Conservation (phyloP, 2,113 vertebrate species). For the Aptenodytes forsteri region DNA sequence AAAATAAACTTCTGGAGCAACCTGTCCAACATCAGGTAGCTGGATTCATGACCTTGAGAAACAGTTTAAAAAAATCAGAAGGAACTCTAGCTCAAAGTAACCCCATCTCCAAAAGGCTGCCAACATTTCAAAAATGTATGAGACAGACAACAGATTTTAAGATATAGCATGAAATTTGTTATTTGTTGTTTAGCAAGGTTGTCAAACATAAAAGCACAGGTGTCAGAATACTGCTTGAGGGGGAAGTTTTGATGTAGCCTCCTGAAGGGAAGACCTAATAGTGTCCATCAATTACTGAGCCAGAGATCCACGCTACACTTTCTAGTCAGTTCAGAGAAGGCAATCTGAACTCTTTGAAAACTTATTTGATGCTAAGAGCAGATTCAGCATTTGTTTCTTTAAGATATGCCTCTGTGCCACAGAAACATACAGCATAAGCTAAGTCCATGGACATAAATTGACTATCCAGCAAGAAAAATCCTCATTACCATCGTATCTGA, state of each 20-base stretch:
- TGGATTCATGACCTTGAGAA: background rate
- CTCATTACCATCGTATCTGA: background rate
- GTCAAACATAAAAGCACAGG: slow-evolving; percentile 35
- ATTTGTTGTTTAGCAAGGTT: slow-evolving; percentile 28
- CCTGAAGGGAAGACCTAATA: slow-evolving; percentile 38
- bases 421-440: background rate
- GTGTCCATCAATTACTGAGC: slow-evolving; percentile 32
- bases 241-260: background rate
- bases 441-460: background rate
- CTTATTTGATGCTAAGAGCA: background rate
- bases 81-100: background rate
- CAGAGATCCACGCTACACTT: background rate
- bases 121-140: slow-evolving; percentile 31
- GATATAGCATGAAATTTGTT: slow-evolving; percentile 19
- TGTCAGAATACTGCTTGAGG: slow-evolving; percentile 6
- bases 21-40: background rate
- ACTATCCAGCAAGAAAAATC: background rate
- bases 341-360: background rate
- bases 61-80: background rate
- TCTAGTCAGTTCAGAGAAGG: slow-evolving; percentile 1
- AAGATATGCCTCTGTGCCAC: background rate
- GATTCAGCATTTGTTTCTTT: background rate
- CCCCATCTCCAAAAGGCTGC: background rate
- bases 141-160: slow-evolving; percentile 40
- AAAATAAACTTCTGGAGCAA: background rate